A percentile compares a stretch with the other conserved stretches of the same genome.
Evolutionary conservation across 1,140 invertebrate genomes (phyloP).

Genomic region (Tetragonula clypearis): DNA sequence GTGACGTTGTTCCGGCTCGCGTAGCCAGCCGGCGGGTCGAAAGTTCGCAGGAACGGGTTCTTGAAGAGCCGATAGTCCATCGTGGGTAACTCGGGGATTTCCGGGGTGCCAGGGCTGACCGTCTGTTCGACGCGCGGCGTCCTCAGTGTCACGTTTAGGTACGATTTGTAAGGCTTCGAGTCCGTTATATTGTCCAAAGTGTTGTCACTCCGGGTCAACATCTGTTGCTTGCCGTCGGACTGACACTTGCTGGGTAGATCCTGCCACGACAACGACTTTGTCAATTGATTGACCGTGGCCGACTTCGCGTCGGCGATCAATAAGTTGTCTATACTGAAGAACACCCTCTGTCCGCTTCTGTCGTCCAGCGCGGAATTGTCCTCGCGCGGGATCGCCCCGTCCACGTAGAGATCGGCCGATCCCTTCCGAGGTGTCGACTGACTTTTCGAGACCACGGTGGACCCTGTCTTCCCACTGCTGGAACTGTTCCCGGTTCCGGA

Average conservation of each 20-base stretch:
- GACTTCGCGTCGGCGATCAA: constrained; percentile 29
- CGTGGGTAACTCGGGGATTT: constrained; percentile 71
- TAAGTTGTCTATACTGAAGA: constrained; percentile 68
- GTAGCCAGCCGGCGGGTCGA: constrained; percentile 62
- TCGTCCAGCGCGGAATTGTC: background rate
- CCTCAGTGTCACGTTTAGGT: constrained; percentile 72
- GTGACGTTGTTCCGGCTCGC: constrained; percentile 42
- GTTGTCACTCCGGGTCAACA: constrained; percentile 73
- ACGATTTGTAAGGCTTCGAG: constrained; percentile 67
- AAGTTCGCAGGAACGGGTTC: constrained; percentile 74
- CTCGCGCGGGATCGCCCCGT: constrained; percentile 63
- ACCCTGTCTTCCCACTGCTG: constrained; percentile 67
- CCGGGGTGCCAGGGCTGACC: constrained; percentile 67
- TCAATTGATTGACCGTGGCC: constrained; percentile 51
- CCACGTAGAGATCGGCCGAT: constrained; percentile 72
- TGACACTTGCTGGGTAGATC: constrained; percentile 65
- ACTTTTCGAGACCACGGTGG: constrained; percentile 68
- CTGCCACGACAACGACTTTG: constrained; percentile 76
- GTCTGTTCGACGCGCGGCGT: constrained; percentile 46
- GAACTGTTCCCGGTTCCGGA: constrained; percentile 67
- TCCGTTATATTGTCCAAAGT: constrained; percentile 65
- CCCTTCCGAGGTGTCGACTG: constrained; percentile 64
- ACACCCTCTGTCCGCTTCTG: constrained; percentile 54
- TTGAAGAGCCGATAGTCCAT: constrained; percentile 73
- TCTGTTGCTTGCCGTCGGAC: constrained; percentile 38